Evolutionary conservation across 30 jellyfish, hydroid and myxozoan species (phyloP), one percentile per base, ranked within the genome.

Genomic region (Aurelia sp.): DNA sequence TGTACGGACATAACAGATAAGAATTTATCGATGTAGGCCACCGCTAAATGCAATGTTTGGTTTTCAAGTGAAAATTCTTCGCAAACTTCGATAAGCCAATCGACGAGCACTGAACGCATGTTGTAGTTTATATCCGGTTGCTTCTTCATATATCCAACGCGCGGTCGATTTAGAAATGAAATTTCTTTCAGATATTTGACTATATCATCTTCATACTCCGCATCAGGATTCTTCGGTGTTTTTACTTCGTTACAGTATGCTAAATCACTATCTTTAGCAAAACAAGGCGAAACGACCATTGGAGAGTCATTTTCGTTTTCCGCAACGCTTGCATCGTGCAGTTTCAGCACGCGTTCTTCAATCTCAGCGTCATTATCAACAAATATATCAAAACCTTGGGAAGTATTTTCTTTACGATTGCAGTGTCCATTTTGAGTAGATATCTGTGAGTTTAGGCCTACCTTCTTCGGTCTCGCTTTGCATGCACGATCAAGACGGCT

Each of bases 31-130:
- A 95, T 81, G 81, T 85, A 90, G 73, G 88, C 74, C 50, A 95
- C 99, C 3, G 99, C 76, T 47, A 89, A 66, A 74, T 64, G 90
- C 57, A 95, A 70, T 15, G 99, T 95, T 74, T 91, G 97, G 71
- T 97, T 94, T 37, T 65, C 87, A 31, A 95, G 75, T 52, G 81
- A 63, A 81, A 91, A 90, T 86, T 95, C 99, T 57, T 90, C 98
- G 50, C 92, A 75, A 6, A 95, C 99, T 82, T 95, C 99, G 23
- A 87, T 95, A 11, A 95, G 86, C 99, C 99, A 95, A 73, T 95
- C 99, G 47, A 95, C 88, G 7, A 95, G 93, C 35, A 95, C 87
- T 17, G 97, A 57, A 63, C 99, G 94, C 99, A 95, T 95, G 74
- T 64, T 85, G 71, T 76, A 55, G 76, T 85, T 90, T 19, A 95